Evolutionary conservation across 2,113 vertebrate genomes (phyloP).

Genomic region (Serilophus lunatus): DNA sequence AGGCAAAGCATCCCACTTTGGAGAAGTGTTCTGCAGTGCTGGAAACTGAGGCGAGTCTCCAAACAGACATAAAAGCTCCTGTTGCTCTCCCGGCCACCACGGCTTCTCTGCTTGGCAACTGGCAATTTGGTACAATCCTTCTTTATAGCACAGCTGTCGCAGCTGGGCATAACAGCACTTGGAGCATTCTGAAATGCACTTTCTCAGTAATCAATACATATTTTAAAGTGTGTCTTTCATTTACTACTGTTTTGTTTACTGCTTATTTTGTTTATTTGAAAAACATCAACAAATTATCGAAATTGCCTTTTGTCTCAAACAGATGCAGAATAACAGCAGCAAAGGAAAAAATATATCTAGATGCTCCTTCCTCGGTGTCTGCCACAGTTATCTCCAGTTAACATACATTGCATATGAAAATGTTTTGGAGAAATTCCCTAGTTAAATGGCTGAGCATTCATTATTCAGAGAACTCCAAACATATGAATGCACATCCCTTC

Average conservation of each 20-base stretch:
- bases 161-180: neutral
- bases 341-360: neutral
- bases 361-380: neutral
- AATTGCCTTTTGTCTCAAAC: neutral
- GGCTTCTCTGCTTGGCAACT: neutral
- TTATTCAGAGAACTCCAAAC: neutral
- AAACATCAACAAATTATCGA: neutral
- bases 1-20: constrained; percentile 16
- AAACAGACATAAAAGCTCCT: neutral
- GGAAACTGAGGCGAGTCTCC: neutral
- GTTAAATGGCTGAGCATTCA: neutral
- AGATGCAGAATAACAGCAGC: neutral
- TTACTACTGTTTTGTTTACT: neutral
- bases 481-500: neutral
- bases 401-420: neutral
- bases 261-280: neutral
- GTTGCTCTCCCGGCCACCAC: neutral
- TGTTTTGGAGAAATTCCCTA: neutral
- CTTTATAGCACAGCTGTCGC: neutral
- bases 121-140: neutral
- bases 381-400: neutral
- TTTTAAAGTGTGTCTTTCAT: neutral
- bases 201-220: neutral
- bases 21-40: constrained; percentile 8
- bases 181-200: neutral